Conservation (phyloP, 2,113 vertebrate genomes). For the Ciconia boyciana region DNA sequence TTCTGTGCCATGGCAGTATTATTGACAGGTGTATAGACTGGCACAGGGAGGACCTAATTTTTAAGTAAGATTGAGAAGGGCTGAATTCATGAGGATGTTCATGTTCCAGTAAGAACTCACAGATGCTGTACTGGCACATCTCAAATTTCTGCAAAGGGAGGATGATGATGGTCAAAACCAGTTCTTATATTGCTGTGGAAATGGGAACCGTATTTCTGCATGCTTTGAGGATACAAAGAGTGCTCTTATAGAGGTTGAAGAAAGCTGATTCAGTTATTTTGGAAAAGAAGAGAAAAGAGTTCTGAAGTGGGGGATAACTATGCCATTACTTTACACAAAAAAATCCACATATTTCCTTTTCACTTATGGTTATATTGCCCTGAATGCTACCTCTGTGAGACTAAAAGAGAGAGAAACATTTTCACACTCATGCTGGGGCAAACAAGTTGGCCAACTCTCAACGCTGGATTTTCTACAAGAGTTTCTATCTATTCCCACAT, state of each 20-base stretch:
- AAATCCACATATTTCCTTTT: background rate
- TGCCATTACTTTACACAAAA: background rate
- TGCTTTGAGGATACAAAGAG: background rate
- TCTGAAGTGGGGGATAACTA: background rate
- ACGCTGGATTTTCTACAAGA: background rate
- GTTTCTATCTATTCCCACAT: background rate
- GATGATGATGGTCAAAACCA: background rate
- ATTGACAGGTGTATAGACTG: background rate
- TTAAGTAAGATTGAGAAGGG: background rate
- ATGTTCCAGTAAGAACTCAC: background rate
- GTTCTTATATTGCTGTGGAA: background rate
- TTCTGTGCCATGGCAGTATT: background rate
- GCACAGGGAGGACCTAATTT: background rate
- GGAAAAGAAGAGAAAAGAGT: background rate
- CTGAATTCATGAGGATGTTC: background rate
- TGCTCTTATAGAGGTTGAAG: background rate
- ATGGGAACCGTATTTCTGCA: background rate
- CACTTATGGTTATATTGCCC: background rate
- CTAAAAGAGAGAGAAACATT: background rate
- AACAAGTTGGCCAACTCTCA: fast-evolving
- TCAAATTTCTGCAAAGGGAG: background rate
- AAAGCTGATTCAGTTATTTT: background rate
- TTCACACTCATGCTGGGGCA: background rate
- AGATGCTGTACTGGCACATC: background rate
- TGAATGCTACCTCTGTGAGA: background rate